Conservation (phyloP, 2,113 vertebrate genomes). For the Strix aluco region DNA sequence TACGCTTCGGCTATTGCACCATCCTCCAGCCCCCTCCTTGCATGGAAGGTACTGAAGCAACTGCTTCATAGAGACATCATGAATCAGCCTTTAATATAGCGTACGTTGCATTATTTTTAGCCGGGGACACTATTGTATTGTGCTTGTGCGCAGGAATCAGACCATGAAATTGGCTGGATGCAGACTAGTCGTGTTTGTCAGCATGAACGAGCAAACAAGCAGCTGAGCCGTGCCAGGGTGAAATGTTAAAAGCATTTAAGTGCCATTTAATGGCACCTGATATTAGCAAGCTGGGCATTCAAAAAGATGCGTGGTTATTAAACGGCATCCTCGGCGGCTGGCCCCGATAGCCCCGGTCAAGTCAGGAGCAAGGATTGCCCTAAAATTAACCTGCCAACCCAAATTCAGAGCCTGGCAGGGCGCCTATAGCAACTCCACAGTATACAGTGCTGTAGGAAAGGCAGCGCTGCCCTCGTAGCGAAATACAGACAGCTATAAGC, state of each 20-base stretch:
- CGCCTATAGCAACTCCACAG: accelerated
- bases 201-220: not conserved
- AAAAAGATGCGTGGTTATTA: not conserved
- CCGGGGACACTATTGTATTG: not conserved
- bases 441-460: not conserved
- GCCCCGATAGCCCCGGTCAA: not conserved
- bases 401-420: not conserved
- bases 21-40: not conserved
- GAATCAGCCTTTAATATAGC: not conserved
- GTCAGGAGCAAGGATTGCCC: not conserved
- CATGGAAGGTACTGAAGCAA: not conserved
- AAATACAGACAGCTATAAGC: not conserved
- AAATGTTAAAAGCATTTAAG: not conserved
- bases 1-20: accelerated
- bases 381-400: not conserved
- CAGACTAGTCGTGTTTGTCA: conserved; percentile 1
- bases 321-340: accelerated
- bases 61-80: not conserved
- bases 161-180: conserved; percentile 49
- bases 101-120: not conserved
- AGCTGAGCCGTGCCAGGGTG: not conserved
- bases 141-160: conserved; percentile 15
- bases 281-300: not conserved
- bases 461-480: accelerated
- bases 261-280: not conserved